phyloP scores from a whole-genome alignment of 1,140 invertebrate genomes.

The Bombus affinis region DNA sequence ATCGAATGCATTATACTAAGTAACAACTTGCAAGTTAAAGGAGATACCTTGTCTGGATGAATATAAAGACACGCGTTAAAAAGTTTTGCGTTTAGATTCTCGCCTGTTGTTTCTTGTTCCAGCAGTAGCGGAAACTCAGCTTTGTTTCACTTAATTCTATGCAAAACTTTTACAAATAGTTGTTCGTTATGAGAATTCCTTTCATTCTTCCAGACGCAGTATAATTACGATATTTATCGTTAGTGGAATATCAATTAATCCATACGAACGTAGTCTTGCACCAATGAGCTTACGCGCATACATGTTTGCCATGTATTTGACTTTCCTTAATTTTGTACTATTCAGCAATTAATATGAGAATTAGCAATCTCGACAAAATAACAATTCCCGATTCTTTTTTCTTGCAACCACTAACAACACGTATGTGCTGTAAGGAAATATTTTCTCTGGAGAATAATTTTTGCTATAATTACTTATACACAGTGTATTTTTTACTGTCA shows the following conservation, averaged over 20 bases:
- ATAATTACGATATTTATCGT: conserved; percentile 1
- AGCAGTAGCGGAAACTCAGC: background rate
- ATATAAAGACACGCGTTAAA: background rate
- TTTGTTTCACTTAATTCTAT: conserved; percentile 41
- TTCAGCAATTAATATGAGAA: no score
- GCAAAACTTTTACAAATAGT: conserved; percentile 32
- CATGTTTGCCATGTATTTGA: no score
- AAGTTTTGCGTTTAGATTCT: conserved; percentile 18
- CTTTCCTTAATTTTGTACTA: no score
- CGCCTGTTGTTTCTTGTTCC: background rate
- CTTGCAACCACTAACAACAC: no score
- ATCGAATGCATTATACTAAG: background rate
- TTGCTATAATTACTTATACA: background rate
- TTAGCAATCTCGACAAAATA: no score
- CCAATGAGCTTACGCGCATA: no score
- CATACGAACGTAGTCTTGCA: background rate
- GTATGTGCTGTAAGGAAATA: no score
- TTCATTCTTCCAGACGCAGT: no score
- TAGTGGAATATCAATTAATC: background rate
- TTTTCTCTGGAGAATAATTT: background rate
- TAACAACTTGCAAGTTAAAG: background rate
- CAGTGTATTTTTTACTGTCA: no score
- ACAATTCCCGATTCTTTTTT: no score
- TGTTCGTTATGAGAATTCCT: background rate
- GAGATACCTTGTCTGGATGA: background rate